These are phyloP conservation scores for Eurytoma californica DNA, from an alignment of 2,888 invertebrate genomes.

Conservation along the genomic window DNA sequence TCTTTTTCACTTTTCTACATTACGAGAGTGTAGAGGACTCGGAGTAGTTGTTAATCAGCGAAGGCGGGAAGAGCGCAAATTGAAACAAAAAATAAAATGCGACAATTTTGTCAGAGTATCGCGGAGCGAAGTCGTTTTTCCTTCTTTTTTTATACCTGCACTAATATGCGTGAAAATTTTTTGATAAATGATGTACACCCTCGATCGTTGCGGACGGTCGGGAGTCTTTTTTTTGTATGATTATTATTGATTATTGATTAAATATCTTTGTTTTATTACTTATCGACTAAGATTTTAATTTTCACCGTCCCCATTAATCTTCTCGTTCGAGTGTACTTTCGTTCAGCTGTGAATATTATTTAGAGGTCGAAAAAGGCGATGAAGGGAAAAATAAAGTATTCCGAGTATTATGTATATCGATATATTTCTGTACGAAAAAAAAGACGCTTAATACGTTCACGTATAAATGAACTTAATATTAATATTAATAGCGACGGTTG, in stretches of 20 bases:
- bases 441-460: constrained; percentile 12
- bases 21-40: too few species aligned
- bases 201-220: constrained; percentile 15
- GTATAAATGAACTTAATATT: constrained; percentile 6
- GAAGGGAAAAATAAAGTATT: neutral
- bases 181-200: neutral
- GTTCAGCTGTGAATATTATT: constrained; percentile 41
- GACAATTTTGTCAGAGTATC: too few species aligned
- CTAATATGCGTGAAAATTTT: neutral
- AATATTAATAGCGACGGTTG: constrained; percentile 1
- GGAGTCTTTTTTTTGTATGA: constrained; percentile 5
- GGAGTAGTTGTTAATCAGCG: too few species aligned
- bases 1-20: too few species aligned
- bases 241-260: constrained; percentile 39
- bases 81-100: too few species aligned
- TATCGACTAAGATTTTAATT: neutral
- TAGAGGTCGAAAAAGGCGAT: constrained; percentile 3
- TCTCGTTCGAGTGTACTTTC: constrained; percentile 24
- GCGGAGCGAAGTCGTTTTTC: too few species aligned
- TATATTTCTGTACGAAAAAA: constrained; percentile 11
- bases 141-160: neutral
- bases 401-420: neutral
- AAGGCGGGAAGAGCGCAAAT: too few species aligned
- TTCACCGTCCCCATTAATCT: constrained; percentile 5
- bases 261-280: constrained; percentile 28